Conservation (phyloP, 2,113 vertebrate species). For the Zapus hudsonius region DNA sequence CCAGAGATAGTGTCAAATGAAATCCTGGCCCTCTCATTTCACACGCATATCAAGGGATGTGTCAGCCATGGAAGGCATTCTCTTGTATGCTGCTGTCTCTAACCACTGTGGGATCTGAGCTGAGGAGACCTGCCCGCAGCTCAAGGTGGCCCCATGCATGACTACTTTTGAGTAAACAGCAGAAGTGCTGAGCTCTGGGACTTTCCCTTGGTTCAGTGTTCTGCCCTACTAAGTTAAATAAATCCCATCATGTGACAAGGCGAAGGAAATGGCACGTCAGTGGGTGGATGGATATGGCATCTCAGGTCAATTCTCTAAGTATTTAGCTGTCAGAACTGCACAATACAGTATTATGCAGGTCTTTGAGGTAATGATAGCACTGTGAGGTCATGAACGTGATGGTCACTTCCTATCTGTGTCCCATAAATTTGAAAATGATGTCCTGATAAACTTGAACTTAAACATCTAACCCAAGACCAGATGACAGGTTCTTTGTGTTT, state of each 20-base stretch:
- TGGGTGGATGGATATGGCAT: not conserved
- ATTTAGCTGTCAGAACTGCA: not conserved
- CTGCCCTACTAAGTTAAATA: not conserved
- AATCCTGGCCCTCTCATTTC: constrained; percentile 53
- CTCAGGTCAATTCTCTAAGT: not conserved
- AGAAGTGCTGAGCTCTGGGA: not conserved
- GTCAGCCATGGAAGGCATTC: constrained; percentile 7
- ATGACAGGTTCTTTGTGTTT: not conserved
- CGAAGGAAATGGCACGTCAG: not conserved
- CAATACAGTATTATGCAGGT: no score
- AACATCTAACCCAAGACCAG: not conserved
- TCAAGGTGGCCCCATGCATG: not conserved
- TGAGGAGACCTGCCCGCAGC: constrained; percentile 10
- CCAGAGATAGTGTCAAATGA: constrained; percentile 71
- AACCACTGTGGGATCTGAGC: constrained; percentile 31
- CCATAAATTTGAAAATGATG: no score
- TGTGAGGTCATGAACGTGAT: no score
- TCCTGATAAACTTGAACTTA: no score
- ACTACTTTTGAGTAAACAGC: not conserved
- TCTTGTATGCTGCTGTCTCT: not conserved
- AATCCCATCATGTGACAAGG: not conserved
- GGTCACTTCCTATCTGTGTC: no score
- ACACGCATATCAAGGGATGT: constrained; percentile 28
- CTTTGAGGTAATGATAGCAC: no score
- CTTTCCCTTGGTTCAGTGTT: not conserved